phyloP scores from a whole-genome alignment of 2,113 vertebrate genomes.

The Vicugna pacos region DNA sequence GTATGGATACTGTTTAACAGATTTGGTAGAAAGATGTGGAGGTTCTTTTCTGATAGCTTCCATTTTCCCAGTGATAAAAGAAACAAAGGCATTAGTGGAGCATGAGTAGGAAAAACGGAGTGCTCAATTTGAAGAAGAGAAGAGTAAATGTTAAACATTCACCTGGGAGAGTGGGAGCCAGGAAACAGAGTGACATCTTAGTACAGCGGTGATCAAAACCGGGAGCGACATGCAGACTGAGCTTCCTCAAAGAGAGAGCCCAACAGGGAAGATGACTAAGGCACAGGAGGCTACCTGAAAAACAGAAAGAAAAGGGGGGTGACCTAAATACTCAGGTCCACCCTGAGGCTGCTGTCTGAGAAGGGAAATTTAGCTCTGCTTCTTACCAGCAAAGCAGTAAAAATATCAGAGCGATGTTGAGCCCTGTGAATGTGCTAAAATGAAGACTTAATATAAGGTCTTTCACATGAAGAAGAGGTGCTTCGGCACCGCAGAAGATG shows the following conservation, averaged over 20 bases:
- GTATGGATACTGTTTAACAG: background rate
- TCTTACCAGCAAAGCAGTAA: background rate
- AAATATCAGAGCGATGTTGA: background rate
- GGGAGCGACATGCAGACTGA: background rate
- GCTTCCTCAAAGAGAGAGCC: background rate
- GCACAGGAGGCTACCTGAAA: background rate
- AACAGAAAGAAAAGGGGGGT: background rate
- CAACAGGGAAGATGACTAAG: background rate
- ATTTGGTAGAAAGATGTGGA: background rate
- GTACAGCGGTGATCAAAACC: background rate
- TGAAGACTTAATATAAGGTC: background rate
- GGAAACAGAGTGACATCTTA: background rate
- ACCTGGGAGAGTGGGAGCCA: background rate
- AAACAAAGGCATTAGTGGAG: background rate
- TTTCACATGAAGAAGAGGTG: background rate
- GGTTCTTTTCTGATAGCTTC: background rate
- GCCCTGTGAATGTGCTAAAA: background rate
- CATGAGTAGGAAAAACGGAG: background rate
- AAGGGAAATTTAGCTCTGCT: background rate
- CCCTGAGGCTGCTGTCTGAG: background rate
- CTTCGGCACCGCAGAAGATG: background rate
- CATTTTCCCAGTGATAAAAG: background rate
- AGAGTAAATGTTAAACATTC: background rate
- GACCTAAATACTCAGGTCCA: background rate
- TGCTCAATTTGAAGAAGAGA: background rate